Conservation (phyloP, 2,113 vertebrate genomes). For the Theristicus caerulescens region DNA sequence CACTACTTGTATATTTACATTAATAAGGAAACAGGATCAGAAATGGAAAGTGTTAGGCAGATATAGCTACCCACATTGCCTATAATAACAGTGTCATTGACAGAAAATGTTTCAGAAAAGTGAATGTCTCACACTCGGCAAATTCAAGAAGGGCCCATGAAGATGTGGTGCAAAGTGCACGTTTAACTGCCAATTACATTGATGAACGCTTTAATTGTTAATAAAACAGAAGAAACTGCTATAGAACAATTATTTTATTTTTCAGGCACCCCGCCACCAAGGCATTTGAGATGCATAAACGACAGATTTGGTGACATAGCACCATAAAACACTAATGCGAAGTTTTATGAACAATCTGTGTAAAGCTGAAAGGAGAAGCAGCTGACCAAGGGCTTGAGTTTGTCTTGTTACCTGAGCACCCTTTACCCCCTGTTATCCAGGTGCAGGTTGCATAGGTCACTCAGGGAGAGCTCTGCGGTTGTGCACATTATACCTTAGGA, state of each 20-base stretch:
- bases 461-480: neutral
- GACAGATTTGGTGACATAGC: neutral
- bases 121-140: neutral
- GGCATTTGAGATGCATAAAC: neutral
- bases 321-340: neutral
- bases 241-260: neutral
- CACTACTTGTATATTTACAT: neutral
- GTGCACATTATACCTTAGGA: neutral
- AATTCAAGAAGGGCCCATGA: neutral
- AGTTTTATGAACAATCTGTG: neutral
- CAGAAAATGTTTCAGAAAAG: neutral
- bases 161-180: neutral
- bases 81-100: neutral
- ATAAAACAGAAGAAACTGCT: neutral
- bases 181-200: neutral
- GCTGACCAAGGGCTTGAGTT: neutral
- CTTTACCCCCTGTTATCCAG: neutral
- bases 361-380: neutral
- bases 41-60: neutral
- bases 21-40: neutral
- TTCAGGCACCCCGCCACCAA: neutral
- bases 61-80: neutral
- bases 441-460: neutral
- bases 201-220: neutral
- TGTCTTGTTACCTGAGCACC: neutral